Evolutionary conservation across 2,113 vertebrate species (phyloP).

Genomic region (Nymphicus hollandicus): DNA sequence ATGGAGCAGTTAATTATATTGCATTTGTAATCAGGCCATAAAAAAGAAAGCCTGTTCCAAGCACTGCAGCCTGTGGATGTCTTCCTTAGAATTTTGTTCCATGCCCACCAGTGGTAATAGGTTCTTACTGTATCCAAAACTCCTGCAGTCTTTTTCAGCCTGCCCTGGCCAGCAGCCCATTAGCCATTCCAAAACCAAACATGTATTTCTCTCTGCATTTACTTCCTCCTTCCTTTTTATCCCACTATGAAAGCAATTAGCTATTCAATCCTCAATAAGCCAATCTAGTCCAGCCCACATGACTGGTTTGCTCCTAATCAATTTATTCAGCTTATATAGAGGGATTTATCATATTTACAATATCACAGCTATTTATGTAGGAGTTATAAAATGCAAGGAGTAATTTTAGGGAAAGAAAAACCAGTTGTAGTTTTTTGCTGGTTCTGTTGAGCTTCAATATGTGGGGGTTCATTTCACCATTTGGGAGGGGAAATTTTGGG

Average conservation of each 20-base stretch:
- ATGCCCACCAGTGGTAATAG: not conserved
- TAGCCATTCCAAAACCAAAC: not conserved
- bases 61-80: not conserved
- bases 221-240: constrained; percentile 41
- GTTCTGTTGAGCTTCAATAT: not conserved
- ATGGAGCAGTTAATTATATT: not conserved
- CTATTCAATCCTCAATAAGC: constrained; percentile 68
- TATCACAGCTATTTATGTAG: constrained; percentile 59
- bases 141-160: constrained; percentile 8
- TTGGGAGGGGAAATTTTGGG: not conserved
- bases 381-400: constrained; percentile 43
- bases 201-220: constrained; percentile 1
- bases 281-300: constrained; percentile 60
- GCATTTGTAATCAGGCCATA: constrained; percentile 2
- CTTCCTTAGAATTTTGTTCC: not conserved
- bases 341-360: constrained; percentile 69
- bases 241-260: constrained; percentile 53
- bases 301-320: constrained; percentile 66
- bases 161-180: not conserved
- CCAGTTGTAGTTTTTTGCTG: not conserved
- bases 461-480: not conserved
- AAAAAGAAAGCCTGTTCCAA: constrained; percentile 28
- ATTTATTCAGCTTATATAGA: constrained; percentile 67
- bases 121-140: constrained; percentile 16
- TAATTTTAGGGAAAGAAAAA: constrained; percentile 54